Conservation (phyloP, 2,797 vertebrate species). For the Poeciliopsis gracilis region DNA sequence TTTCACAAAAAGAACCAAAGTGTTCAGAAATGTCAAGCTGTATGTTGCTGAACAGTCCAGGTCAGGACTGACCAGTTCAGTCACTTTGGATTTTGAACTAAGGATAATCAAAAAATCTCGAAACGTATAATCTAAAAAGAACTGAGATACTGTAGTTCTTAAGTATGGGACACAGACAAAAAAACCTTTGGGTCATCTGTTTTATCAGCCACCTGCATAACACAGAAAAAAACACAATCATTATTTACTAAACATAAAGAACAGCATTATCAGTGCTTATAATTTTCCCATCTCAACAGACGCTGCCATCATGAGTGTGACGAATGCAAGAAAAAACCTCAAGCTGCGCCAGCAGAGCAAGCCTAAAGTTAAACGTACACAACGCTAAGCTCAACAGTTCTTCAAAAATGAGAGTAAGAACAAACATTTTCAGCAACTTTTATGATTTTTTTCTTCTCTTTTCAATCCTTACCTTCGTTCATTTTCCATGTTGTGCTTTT, state of each 20-base stretch:
- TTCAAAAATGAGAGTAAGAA: not conserved
- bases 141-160: not conserved
- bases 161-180: not conserved
- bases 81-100: not conserved
- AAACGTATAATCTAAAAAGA: not conserved
- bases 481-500: not conserved
- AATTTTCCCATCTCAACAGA: constrained; percentile 41
- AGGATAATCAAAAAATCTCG: not conserved
- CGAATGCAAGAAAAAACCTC: constrained; percentile 69
- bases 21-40: not conserved
- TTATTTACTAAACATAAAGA: not conserved
- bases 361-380: constrained; percentile 54
- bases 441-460: no score
- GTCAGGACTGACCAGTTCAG: not conserved
- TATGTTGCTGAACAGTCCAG: not conserved
- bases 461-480: not conserved
- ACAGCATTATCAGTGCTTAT: not conserved
- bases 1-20: not conserved
- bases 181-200: not conserved
- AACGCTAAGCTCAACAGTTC: not conserved
- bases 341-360: constrained; percentile 37
- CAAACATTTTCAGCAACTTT: not conserved
- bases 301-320: constrained; percentile 74
- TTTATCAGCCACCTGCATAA: not conserved
- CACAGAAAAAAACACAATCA: not conserved